A percentile compares a stretch with the other conserved stretches of the same genome.
These are phyloP conservation scores for Hystrix cristata DNA, from an alignment of 2,113 vertebrate genomes.

Conservation along the genomic window DNA sequence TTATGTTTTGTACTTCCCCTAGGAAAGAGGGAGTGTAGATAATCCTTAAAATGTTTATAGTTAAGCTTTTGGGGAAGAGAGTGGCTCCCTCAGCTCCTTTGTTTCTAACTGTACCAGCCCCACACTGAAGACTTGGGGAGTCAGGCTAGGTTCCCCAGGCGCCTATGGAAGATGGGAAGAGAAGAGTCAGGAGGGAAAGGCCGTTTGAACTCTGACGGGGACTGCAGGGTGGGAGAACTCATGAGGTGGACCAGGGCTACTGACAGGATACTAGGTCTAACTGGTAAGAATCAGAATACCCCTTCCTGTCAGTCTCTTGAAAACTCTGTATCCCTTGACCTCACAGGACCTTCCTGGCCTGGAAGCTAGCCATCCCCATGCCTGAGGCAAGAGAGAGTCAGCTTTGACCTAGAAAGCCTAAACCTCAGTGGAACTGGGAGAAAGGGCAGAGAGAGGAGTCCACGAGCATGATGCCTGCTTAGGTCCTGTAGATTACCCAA, in stretches of 20 bases:
- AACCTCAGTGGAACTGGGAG: neutral
- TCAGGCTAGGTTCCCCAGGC: neutral
- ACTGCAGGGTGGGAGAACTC: neutral
- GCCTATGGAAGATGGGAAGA: neutral
- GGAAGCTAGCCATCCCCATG: neutral
- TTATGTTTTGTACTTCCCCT: too few relatives aligned
- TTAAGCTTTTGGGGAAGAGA: too few relatives aligned
- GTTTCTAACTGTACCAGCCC: too few relatives aligned
- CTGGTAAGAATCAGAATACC: neutral
- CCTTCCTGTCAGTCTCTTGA: neutral
- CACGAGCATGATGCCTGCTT: fast-evolving
- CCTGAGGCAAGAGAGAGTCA: neutral
- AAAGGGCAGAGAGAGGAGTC: neutral
- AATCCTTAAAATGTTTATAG: too few relatives aligned
- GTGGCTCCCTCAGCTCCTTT: too few relatives aligned
- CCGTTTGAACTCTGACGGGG: too few relatives aligned
- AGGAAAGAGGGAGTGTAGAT: too few relatives aligned
- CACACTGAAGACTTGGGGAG: neutral
- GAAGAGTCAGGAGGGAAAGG: neutral
- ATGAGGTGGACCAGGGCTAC: neutral
- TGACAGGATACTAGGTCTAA: neutral
- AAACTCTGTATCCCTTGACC: neutral
- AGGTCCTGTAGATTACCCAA: neutral
- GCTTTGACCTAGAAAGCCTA: constrained; percentile 57
- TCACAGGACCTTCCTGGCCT: neutral